These are phyloP conservation scores for Microtus oregoni DNA, from an alignment of 2,113 vertebrate species.

Conservation along the genomic window DNA sequence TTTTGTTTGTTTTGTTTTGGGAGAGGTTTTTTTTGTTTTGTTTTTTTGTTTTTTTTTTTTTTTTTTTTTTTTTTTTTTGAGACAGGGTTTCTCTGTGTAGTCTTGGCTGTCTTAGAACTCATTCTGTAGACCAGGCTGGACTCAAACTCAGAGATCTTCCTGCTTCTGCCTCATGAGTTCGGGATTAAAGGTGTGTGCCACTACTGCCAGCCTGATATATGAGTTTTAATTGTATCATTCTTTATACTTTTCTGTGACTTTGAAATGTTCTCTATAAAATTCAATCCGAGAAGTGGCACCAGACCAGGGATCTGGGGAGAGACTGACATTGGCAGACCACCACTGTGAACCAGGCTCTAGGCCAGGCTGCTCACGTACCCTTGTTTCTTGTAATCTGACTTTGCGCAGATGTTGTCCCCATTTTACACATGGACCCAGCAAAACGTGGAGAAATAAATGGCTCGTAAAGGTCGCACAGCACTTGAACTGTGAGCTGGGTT, in stretches of 20 bases:
- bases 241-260: slow-evolving; percentile 13
- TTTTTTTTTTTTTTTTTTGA: too few relatives aligned
- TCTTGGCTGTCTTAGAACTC: background rate
- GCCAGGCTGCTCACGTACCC: background rate
- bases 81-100: background rate
- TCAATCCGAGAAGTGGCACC: background rate
- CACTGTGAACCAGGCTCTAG: background rate
- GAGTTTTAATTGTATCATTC: background rate
- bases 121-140: background rate
- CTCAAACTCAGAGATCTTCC: background rate
- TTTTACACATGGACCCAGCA: background rate
- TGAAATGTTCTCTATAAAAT: background rate
- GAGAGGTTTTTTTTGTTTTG: too few relatives aligned
- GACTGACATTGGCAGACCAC: background rate
- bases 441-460: background rate
- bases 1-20: background rate
- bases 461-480: background rate
- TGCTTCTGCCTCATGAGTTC: background rate
- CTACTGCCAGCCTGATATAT: background rate
- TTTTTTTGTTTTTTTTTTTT: too few relatives aligned
- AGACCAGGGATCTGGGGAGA: background rate
- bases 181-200: background rate
- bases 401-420: background rate
- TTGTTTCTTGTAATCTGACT: background rate
- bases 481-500: background rate